A percentile compares a stretch with the other conserved stretches of the same genome.
These are phyloP conservation scores for Nothocercus nigrocapillus DNA, from an alignment of 2,113 vertebrate genomes.

Conservation along the genomic window DNA sequence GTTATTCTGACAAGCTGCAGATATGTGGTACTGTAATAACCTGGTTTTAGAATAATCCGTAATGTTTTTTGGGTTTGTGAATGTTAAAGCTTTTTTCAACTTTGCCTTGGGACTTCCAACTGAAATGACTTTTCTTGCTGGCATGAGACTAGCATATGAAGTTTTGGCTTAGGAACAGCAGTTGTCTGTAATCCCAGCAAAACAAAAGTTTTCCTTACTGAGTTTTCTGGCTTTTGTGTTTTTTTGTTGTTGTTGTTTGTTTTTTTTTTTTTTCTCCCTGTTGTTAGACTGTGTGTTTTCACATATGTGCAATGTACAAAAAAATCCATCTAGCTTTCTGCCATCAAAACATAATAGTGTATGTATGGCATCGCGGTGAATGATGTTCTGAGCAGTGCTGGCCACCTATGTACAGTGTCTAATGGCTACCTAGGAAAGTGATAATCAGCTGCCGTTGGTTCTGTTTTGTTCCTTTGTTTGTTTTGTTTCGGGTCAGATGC, in stretches of 20 bases:
- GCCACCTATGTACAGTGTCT: not conserved
- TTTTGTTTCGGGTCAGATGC: not conserved
- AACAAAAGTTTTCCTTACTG: not conserved
- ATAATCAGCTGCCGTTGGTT: not conserved
- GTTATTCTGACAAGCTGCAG: not conserved
- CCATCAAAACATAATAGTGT: fast-evolving
- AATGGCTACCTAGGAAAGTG: not conserved
- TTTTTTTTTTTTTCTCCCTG: not conserved
- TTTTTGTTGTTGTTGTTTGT: not conserved
- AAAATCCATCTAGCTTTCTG: not conserved
- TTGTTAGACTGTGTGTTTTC: not conserved
- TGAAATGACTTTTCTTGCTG: not conserved
- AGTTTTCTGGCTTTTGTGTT: not conserved
- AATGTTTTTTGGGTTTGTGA: not conserved
- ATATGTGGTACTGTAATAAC: not conserved
- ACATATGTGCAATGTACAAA: fast-evolving
- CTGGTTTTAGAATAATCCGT: not conserved
- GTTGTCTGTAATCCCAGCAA: not conserved
- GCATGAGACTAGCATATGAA: not conserved
- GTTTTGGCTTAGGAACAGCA: not conserved
- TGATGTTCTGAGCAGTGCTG: not conserved
- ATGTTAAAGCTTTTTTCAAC: not conserved
- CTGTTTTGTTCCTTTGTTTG: not conserved
- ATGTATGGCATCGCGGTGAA: not conserved
- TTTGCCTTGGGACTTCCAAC: not conserved